A percentile compares a stretch with the other conserved stretches of the same genome.
Conservation (phyloP, 2,797 vertebrate genomes). For the Tarsius wallacei region DNA sequence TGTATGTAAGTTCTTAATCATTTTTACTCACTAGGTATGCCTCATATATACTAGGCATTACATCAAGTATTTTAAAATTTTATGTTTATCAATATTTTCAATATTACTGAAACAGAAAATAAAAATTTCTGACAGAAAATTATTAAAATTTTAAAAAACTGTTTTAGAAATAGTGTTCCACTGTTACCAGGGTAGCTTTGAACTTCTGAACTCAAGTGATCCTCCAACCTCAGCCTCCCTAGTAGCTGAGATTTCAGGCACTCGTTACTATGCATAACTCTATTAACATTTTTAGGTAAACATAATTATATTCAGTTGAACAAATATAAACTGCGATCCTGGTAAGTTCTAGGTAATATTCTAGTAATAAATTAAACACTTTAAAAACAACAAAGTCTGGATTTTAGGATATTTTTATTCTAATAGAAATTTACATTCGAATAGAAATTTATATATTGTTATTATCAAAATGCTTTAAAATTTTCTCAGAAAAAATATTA, state of each 20-base stretch:
- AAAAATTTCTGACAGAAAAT: neutral
- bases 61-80: neutral
- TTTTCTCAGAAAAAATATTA: neutral
- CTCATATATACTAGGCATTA: neutral
- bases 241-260: neutral
- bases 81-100: neutral
- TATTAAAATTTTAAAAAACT: neutral
- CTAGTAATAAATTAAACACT: neutral
- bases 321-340: neutral
- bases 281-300: neutral
- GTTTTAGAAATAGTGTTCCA: neutral
- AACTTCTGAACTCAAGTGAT: neutral
- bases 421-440: neutral
- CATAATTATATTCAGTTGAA: neutral
- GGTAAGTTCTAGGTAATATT: neutral
- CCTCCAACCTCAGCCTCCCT: neutral
- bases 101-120: neutral
- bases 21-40: neutral
- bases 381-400: neutral
- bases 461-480: neutral
- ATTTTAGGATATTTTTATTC: neutral
- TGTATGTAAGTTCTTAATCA: neutral
- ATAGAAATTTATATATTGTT: neutral
- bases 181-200: neutral
- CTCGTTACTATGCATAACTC: neutral